A percentile compares a stretch with the other conserved stretches of the same genome.
Evolutionary conservation across 1,140 invertebrate genomes (phyloP).

Genomic region (Mya arenaria): DNA sequence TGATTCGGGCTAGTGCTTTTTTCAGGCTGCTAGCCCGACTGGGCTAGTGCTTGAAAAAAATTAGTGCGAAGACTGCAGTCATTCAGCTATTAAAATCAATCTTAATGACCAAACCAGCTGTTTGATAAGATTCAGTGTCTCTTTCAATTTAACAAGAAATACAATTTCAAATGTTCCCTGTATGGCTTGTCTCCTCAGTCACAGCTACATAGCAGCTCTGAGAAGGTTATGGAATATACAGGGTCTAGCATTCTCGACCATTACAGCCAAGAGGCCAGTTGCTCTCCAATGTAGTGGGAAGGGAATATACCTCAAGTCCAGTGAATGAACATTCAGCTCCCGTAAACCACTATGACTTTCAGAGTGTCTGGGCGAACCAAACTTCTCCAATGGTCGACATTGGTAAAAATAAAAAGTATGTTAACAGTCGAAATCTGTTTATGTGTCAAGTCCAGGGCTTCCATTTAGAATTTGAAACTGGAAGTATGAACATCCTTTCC

Average conservation of each 20-base stretch:
- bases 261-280: slow-evolving; percentile 21
- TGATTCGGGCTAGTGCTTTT: too few species aligned
- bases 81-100: too few species aligned
- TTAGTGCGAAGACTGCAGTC: too few species aligned
- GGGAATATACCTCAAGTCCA: slow-evolving; percentile 53
- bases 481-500: too few species aligned
- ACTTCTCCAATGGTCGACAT: slow-evolving; percentile 38
- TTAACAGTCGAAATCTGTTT: too few species aligned
- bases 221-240: slow-evolving; percentile 59
- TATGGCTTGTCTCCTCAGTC: slow-evolving; percentile 57
- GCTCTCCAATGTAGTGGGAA: slow-evolving; percentile 55
- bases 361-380: slow-evolving; percentile 16
- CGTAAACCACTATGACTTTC: slow-evolving; percentile 42
- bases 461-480: too few species aligned
- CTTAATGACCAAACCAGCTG: too few species aligned
- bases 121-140: too few species aligned
- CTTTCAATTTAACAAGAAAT: too few species aligned
- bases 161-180: slow-evolving; percentile 34
- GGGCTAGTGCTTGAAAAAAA: too few species aligned
- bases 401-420: not conserved
- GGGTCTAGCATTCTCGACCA: slow-evolving; percentile 43
- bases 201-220: slow-evolving; percentile 41
- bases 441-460: too few species aligned
- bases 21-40: too few species aligned
- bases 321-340: slow-evolving; percentile 42